Conservation (phyloP, 2,113 vertebrate genomes). For the Alosa alosa region DNA sequence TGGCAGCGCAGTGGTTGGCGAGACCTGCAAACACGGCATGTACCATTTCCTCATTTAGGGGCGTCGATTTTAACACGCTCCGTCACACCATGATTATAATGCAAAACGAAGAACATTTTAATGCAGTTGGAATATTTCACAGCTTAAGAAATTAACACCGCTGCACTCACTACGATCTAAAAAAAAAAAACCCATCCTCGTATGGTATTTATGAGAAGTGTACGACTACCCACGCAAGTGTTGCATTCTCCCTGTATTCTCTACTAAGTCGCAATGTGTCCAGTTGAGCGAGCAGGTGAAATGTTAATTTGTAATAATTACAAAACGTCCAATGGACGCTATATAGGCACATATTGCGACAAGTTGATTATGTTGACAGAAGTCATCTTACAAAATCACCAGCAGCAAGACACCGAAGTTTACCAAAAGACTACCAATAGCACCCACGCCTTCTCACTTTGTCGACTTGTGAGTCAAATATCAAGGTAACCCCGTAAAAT, state of each 20-base stretch:
- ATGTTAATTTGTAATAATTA: slow-evolving; percentile 40
- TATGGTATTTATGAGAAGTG: background rate
- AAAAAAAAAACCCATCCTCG: background rate
- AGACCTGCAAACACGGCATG: slow-evolving; percentile 62
- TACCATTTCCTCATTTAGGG: slow-evolving; percentile 54
- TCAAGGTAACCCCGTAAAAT: too few relatives aligned
- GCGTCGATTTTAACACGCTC: background rate
- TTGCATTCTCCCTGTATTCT: slow-evolving; percentile 38
- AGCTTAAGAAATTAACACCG: background rate
- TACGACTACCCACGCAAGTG: background rate
- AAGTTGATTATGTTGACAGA: background rate
- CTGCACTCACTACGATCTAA: background rate
- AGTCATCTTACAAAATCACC: background rate
- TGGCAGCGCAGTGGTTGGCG: slow-evolving; percentile 44
- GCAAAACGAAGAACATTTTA: background rate
- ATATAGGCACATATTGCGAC: background rate
- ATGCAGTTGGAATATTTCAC: background rate
- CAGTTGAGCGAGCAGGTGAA: slow-evolving; percentile 64
- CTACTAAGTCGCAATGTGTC: slow-evolving; percentile 42
- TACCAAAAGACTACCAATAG: background rate
- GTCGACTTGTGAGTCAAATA: too few relatives aligned
- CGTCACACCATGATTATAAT: background rate
- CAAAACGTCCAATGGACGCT: background rate
- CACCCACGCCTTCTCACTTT: background rate
- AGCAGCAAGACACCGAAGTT: background rate